These are phyloP conservation scores for Lasius fuliginosus DNA, from an alignment of 2,888 invertebrate species.

Conservation along the genomic window DNA sequence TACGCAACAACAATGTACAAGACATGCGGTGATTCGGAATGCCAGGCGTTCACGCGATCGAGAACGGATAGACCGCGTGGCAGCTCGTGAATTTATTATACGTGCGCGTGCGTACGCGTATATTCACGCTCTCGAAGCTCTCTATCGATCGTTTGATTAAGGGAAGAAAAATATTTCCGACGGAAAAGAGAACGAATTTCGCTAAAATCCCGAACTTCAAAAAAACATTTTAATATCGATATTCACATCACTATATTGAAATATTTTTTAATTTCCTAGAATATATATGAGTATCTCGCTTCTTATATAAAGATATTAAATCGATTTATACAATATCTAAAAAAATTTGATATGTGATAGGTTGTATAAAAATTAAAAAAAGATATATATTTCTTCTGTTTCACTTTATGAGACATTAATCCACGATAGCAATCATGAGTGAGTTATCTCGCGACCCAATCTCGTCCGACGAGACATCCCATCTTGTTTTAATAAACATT, in stretches of 20 bases:
- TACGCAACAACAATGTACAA: conserved; percentile 56
- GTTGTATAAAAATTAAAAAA: neutral
- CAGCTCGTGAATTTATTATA: conserved; percentile 35
- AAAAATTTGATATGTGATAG: neutral
- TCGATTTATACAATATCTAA: neutral
- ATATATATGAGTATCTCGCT: neutral
- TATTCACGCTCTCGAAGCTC: neutral
- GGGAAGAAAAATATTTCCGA: neutral
- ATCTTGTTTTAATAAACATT: conserved; percentile 6
- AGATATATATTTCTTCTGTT: neutral
- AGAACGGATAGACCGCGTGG: conserved; percentile 50
- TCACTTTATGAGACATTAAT: neutral
- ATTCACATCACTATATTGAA: neutral
- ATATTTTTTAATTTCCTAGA: neutral
- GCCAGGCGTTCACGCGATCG: conserved; percentile 45
- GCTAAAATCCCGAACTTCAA: neutral
- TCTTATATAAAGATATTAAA: neutral
- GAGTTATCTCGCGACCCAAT: conserved; percentile 19
- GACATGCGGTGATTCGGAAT: conserved; percentile 61
- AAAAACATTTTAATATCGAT: neutral
- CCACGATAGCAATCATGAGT: neutral
- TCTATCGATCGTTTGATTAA: neutral
- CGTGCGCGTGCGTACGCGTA: conserved; percentile 27
- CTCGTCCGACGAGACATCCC: neutral
- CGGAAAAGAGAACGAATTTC: neutral